Conservation (phyloP, 2,797 vertebrate genomes). For the Merluccius polli region DNA sequence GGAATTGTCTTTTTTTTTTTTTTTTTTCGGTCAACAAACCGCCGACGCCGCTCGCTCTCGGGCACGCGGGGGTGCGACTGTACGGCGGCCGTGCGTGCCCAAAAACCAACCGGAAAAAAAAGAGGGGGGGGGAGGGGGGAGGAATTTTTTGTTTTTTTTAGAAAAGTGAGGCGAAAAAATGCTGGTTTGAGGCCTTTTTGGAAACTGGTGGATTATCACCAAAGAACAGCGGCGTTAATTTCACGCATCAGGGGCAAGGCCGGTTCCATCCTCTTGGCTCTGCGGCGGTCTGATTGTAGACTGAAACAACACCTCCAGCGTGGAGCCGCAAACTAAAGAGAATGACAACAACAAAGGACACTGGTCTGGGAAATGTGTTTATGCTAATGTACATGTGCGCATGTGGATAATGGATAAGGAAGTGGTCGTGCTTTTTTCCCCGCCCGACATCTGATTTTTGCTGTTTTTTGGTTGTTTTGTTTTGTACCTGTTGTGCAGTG, state of each 20-base stretch:
- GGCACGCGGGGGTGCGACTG: background rate
- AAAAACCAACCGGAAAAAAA: no score
- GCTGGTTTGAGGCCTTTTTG: conserved; percentile 45
- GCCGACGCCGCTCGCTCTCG: no score
- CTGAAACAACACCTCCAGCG: conserved; percentile 37
- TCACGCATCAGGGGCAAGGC: conserved; percentile 46
- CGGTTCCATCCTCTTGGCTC: conserved; percentile 22
- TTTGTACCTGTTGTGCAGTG: conserved; percentile 15
- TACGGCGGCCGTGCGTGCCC: background rate
- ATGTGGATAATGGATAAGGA: conserved; percentile 21
- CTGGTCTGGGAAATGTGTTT: conserved; percentile 27
- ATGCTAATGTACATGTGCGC: conserved; percentile 27
- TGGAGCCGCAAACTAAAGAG: conserved; percentile 20
- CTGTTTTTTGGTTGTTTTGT: background rate
- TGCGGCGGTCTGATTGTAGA: conserved; percentile 21
- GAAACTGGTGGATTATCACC: conserved; percentile 55
- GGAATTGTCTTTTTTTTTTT: conserved; percentile 7
- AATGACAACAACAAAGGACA: conserved; percentile 4
- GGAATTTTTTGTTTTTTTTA: conserved; percentile 6
- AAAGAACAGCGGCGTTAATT: conserved; percentile 57
- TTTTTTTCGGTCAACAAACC: background rate
- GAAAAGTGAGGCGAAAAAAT: conserved; percentile 20
- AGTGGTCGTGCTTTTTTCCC: background rate
- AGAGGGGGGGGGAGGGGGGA: background rate
- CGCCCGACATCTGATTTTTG: background rate